A percentile compares a stretch with the other conserved stretches of the same genome.
Conservation (phyloP, 1,140 invertebrate genomes). For the Drosophila virilis region DNA sequence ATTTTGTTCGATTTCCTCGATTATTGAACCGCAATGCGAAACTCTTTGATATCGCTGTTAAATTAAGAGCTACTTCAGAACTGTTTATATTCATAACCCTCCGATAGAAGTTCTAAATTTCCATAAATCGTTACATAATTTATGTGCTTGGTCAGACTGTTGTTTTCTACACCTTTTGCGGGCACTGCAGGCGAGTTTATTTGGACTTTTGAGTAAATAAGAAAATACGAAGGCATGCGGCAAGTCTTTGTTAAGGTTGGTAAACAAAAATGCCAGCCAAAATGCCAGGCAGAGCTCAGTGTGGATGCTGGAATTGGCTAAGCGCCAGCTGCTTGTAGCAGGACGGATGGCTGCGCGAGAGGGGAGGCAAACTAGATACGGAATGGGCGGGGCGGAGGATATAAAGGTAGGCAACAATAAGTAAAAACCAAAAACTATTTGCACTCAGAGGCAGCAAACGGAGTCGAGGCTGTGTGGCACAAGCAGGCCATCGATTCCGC, state of each 20-base stretch:
- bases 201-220: constrained; percentile 48
- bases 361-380: no score
- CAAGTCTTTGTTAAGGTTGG: constrained; percentile 51
- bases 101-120: not conserved
- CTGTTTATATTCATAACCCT: not conserved
- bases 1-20: no score
- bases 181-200: constrained; percentile 27
- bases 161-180: constrained; percentile 10
- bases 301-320: constrained; percentile 52
- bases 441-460: constrained; percentile 66
- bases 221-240: constrained; percentile 42
- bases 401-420: constrained; percentile 42
- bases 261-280: constrained; percentile 57
- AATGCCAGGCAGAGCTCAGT: constrained; percentile 22
- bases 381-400: not conserved
- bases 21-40: no score
- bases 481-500: constrained; percentile 49
- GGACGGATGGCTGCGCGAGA: not conserved
- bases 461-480: constrained; percentile 43
- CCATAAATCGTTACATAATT: constrained; percentile 24
- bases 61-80: not conserved
- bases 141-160: constrained; percentile 11
- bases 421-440: constrained; percentile 77
- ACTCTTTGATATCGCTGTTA: not conserved
- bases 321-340: constrained; percentile 59